Conservation (phyloP, 2,113 vertebrate species). For the Sarotherodon lohbergeri region DNA sequence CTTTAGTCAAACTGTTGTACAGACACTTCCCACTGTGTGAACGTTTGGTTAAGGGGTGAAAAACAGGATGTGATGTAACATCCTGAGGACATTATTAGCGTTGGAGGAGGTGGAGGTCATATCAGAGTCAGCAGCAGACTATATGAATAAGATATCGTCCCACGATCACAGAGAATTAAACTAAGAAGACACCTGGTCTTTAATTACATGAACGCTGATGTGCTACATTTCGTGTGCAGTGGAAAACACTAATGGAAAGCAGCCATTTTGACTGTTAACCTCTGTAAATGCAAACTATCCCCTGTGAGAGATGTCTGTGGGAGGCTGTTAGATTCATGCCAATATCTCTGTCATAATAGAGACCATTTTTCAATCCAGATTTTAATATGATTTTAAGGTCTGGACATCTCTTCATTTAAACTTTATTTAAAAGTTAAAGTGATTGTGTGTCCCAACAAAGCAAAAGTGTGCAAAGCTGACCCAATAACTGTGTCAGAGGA, state of each 20-base stretch:
- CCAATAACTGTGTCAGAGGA: background rate
- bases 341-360: background rate
- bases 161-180: background rate
- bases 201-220: background rate
- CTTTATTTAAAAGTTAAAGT: background rate
- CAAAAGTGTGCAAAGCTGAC: background rate
- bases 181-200: background rate
- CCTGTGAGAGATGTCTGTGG: conserved; percentile 16
- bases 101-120: conserved; percentile 20
- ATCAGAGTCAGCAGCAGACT: background rate
- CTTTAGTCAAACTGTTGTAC: background rate
- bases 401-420: background rate
- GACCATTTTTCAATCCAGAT: background rate
- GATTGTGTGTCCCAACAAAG: background rate
- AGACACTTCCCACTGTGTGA: background rate
- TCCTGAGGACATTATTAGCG: conserved; percentile 22
- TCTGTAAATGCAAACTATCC: conserved; percentile 9
- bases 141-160: background rate
- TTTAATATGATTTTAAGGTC: background rate
- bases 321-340: conserved; percentile 15
- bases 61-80: conserved; percentile 58
- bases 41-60: background rate
- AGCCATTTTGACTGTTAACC: background rate
- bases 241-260: background rate
- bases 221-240: background rate